Evolutionary conservation across 2,888 invertebrate genomes (phyloP).

Genomic region (Dorcus hopei): DNA sequence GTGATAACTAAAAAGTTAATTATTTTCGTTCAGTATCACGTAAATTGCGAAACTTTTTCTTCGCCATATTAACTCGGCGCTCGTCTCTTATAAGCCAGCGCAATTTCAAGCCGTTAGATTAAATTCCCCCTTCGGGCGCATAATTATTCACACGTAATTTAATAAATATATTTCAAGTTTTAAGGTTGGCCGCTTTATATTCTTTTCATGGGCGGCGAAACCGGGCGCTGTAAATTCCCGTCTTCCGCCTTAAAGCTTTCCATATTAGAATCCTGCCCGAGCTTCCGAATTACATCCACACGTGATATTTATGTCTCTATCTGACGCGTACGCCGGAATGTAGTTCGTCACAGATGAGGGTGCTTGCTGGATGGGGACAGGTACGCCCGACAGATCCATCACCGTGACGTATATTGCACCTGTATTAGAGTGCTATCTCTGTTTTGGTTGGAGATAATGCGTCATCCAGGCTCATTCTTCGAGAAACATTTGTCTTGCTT

Average conservation of each 20-base stretch:
- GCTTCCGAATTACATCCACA: not conserved
- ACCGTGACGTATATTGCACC: constrained; percentile 37
- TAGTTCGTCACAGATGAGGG: not conserved
- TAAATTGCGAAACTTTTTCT: too few relatives aligned
- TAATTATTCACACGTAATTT: not conserved
- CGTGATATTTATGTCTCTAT: not conserved
- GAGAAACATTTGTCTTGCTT: constrained; percentile 34
- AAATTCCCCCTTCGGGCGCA: too few relatives aligned
- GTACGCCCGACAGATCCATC: constrained; percentile 30
- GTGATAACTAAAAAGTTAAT: too few relatives aligned
- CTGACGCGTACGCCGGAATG: not conserved
- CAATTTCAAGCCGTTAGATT: too few relatives aligned
- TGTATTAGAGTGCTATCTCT: constrained; percentile 29
- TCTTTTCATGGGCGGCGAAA: not conserved
- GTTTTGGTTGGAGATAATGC: constrained; percentile 25
- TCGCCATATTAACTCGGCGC: too few relatives aligned
- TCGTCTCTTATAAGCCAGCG: too few relatives aligned
- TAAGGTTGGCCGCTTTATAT: not conserved
- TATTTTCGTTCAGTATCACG: too few relatives aligned
- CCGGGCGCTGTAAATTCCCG: not conserved
- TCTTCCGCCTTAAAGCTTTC: not conserved
- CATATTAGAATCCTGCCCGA: not conserved
- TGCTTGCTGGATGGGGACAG: not conserved
- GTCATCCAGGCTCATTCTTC: constrained; percentile 29
- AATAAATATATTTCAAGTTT: not conserved